Percentiles rank a stretch among this genome's conserved stretches.
phyloP scores from a whole-genome alignment of 2,888 invertebrate genomes.

The Drosophila subquinaria region DNA sequence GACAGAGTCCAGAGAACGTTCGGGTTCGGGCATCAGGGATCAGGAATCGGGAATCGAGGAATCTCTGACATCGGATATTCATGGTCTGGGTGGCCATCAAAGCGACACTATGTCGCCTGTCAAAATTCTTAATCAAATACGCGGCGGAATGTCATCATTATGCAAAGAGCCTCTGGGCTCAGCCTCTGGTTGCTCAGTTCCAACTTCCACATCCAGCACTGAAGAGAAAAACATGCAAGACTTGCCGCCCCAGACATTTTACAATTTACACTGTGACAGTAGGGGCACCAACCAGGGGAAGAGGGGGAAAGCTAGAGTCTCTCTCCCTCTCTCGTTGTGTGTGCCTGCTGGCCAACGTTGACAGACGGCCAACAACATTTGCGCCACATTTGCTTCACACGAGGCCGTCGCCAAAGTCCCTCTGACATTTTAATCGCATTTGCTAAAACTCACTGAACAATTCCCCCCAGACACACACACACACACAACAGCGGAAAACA shows the following conservation, averaged over 20 bases:
- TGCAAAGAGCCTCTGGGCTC: conserved; percentile 68
- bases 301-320: conserved; percentile 34
- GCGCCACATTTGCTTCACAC: conserved; percentile 77
- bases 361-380: conserved; percentile 77
- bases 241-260: conserved; percentile 62
- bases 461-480: conserved; percentile 63
- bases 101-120: conserved; percentile 83
- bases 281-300: background rate
- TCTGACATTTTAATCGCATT: conserved; percentile 85
- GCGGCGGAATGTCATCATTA: conserved; percentile 83
- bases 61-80: conserved; percentile 72
- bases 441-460: conserved; percentile 85
- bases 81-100: conserved; percentile 81
- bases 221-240: conserved; percentile 39
- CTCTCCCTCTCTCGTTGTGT: background rate
- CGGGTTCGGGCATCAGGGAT: conserved; percentile 12
- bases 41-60: conserved; percentile 8
- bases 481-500: conserved; percentile 39
- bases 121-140: conserved; percentile 84
- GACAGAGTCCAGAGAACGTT: conserved; percentile 56
- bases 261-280: conserved; percentile 61
- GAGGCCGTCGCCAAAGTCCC: conserved; percentile 76
- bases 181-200: conserved; percentile 30
- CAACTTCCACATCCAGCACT: conserved; percentile 10
- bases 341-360: conserved; percentile 43